A percentile compares a stretch with the other conserved stretches of the same genome.
Evolutionary conservation across 2,888 invertebrate genomes (phyloP).

Genomic region (Drosophila algonquin): DNA sequence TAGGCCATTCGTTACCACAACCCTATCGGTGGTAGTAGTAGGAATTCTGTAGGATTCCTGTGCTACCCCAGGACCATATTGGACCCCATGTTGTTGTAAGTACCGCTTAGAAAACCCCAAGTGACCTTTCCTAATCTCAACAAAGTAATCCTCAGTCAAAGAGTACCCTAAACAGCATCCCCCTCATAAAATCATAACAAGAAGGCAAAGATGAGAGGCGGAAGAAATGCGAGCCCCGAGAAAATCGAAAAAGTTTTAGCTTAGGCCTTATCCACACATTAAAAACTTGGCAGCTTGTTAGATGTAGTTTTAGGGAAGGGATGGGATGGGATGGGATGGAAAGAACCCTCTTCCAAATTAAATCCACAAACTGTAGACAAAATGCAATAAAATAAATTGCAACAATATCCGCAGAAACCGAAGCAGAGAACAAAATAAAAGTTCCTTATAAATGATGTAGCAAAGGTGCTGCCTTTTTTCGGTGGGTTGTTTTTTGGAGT

Average conservation of each 20-base stretch:
- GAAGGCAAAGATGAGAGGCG: slow-evolving; percentile 3
- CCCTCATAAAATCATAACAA: slow-evolving; percentile 38
- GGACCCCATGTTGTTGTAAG: neutral
- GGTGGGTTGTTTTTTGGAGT: slow-evolving; percentile 51
- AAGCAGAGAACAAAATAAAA: slow-evolving; percentile 50
- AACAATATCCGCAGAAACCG: slow-evolving; percentile 66
- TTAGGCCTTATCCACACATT: slow-evolving; percentile 54
- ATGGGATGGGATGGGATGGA: slow-evolving; percentile 15
- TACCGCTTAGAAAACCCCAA: neutral
- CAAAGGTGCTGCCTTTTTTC: slow-evolving; percentile 58
- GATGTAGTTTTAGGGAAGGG: slow-evolving; percentile 43
- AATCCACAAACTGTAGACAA: slow-evolving; percentile 67
- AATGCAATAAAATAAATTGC: slow-evolving; percentile 81
- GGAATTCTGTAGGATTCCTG: no score
- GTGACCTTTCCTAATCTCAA: slow-evolving; percentile 32
- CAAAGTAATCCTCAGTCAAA: slow-evolving; percentile 7
- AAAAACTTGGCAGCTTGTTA: slow-evolving; percentile 75
- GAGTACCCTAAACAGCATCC: slow-evolving; percentile 16
- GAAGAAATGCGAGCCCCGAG: slow-evolving; percentile 17
- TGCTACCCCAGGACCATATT: no score
- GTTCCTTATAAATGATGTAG: slow-evolving; percentile 60
- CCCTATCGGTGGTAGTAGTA: no score
- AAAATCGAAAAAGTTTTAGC: slow-evolving; percentile 74
- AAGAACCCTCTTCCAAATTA: slow-evolving; percentile 63
- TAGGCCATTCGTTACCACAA: no score